Percentiles rank a stretch among this genome's conserved stretches.
Evolutionary conservation across 2,797 vertebrate species (phyloP).

Genomic region (Sebastes hubbsi): DNA sequence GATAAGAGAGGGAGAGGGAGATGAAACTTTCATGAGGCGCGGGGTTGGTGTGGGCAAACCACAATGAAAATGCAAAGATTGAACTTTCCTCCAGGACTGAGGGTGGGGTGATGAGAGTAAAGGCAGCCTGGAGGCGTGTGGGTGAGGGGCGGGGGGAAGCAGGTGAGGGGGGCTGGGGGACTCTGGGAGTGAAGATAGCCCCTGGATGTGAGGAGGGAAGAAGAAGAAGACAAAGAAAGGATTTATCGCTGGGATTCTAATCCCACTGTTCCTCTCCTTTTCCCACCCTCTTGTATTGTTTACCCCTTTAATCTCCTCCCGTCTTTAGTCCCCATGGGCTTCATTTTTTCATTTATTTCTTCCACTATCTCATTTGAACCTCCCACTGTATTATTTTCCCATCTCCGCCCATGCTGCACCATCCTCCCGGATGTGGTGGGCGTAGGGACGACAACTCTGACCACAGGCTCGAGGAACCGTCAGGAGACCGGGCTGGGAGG

Average conservation of each 20-base stretch:
- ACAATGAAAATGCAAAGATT: slow-evolving; percentile 79
- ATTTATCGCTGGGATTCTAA: slow-evolving; percentile 43
- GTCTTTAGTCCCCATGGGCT: slow-evolving; percentile 15
- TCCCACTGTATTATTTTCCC: slow-evolving; percentile 36
- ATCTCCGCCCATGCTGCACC: not conserved
- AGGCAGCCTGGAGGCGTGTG: slow-evolving; percentile 46
- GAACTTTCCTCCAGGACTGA: slow-evolving; percentile 71
- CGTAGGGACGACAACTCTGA: slow-evolving; percentile 28
- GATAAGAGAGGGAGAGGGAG: slow-evolving; percentile 6
- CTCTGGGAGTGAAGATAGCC: slow-evolving; percentile 36
- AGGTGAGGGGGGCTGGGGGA: slow-evolving; percentile 10
- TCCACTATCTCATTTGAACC: slow-evolving; percentile 17
- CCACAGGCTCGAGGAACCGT: slow-evolving; percentile 37
- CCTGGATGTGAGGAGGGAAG: slow-evolving; percentile 37
- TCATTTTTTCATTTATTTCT: slow-evolving; percentile 38
- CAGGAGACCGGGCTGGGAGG: slow-evolving; percentile 31
- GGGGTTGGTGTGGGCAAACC: slow-evolving; percentile 49
- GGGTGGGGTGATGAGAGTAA: slow-evolving; percentile 56
- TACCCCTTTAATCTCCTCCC: slow-evolving; percentile 48
- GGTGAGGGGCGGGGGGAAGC: not conserved
- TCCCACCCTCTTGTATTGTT: slow-evolving; percentile 25
- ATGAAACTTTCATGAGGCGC: slow-evolving; percentile 77
- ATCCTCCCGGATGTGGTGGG: slow-evolving; percentile 33
- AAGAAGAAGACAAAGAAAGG: slow-evolving; percentile 39
- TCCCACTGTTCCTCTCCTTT: slow-evolving; percentile 21